Percentiles rank a stretch among this genome's conserved stretches.
Conservation (phyloP, 2,888 invertebrate species). For the Deilephila elpenor region DNA sequence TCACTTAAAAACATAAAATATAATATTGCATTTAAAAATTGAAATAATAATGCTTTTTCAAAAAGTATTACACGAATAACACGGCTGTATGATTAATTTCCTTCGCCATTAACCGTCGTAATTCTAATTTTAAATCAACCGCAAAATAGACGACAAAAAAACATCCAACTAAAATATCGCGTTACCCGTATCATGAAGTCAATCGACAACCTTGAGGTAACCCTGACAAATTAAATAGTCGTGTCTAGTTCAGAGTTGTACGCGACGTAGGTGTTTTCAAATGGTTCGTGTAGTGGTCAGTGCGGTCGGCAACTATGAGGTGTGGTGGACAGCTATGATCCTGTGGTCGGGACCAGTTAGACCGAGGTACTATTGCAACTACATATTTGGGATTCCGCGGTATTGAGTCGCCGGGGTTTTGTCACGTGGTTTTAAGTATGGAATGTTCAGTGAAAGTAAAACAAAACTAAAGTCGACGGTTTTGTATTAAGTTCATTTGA, state of each 20-base stretch:
- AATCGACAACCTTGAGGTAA: constrained; percentile 39
- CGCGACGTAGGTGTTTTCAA: constrained; percentile 33
- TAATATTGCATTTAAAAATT: not conserved
- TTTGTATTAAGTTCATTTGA: too few relatives aligned
- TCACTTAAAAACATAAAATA: not conserved
- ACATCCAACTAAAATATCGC: constrained; percentile 31
- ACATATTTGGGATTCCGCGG: constrained; percentile 73
- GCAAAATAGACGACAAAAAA: constrained; percentile 38
- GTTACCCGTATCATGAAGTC: constrained; percentile 35
- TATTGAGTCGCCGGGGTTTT: constrained; percentile 42
- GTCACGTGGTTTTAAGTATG: constrained; percentile 34
- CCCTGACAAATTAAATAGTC: constrained; percentile 35
- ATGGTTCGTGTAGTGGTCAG: constrained; percentile 33
- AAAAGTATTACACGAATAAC: not conserved
- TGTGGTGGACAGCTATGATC: constrained; percentile 55
- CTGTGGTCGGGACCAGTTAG: constrained; percentile 71
- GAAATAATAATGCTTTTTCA: not conserved
- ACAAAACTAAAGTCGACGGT: not conserved
- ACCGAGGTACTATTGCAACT: constrained; percentile 58
- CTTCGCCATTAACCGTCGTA: not conserved
- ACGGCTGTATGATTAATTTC: not conserved
- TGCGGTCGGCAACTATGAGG: constrained; percentile 40
- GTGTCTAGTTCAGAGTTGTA: constrained; percentile 31
- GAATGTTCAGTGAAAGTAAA: constrained; percentile 27
- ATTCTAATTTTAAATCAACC: constrained; percentile 32